These are phyloP conservation scores for Schizotus pectinicornis DNA, from an alignment of 2,888 invertebrate species.

Conservation along the genomic window DNA sequence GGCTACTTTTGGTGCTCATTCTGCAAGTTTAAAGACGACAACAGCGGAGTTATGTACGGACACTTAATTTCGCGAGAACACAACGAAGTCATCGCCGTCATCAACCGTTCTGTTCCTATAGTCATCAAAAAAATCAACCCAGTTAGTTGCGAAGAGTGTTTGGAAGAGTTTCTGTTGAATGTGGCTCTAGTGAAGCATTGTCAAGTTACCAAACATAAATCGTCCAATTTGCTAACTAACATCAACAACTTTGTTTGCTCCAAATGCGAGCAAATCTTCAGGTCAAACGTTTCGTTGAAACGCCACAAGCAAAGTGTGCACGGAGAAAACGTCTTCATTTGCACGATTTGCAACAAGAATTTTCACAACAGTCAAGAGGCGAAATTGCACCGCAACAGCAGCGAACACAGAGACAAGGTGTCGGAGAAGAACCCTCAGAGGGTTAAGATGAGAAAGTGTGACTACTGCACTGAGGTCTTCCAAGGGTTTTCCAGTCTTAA, in stretches of 20 bases:
- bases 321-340: constrained; percentile 67
- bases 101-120: constrained; percentile 82
- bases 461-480: constrained; percentile 65
- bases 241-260: constrained; percentile 69
- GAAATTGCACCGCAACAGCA: constrained; percentile 69
- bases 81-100: constrained; percentile 73
- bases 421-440: constrained; percentile 53
- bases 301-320: constrained; percentile 71
- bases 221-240: constrained; percentile 30
- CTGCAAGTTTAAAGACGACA: constrained; percentile 72
- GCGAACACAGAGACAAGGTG: constrained; percentile 68
- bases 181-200: constrained; percentile 73
- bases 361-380: constrained; percentile 69
- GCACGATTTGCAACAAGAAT: constrained; percentile 70
- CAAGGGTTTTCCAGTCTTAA: constrained; percentile 65
- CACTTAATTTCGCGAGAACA: constrained; percentile 74
- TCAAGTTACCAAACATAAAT: constrained; percentile 56
- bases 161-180: constrained; percentile 74
- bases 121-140: constrained; percentile 72
- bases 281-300: constrained; percentile 70
- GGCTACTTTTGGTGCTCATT: constrained; percentile 76
- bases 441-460: constrained; percentile 63
- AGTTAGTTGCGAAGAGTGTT: constrained; percentile 72
- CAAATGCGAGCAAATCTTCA: constrained; percentile 66
- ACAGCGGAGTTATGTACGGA: constrained; percentile 69